Base-by-base conservation (phyloP, 2,113 vertebrate species). In the Rhynchomys soricoides region DNA sequence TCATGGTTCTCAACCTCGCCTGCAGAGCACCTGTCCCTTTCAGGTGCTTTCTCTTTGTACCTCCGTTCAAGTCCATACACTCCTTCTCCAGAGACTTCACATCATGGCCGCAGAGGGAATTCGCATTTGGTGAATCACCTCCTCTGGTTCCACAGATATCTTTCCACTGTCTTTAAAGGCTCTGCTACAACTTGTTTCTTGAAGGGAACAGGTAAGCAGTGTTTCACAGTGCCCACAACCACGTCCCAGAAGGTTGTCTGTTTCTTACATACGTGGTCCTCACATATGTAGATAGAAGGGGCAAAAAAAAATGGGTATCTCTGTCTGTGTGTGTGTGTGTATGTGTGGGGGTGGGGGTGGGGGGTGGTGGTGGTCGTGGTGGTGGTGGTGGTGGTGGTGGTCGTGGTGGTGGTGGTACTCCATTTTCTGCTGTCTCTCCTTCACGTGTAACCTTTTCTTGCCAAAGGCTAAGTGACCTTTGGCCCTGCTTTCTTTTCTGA, bases 251-350 rank as follows among this genome's bases (percentile, higher is more conserved):
- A 79, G 48, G 9, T 24, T 24, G 19, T n/a, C 31, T 57, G 12
- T n/a, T 78, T 50, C 48, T 19, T 52, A 73, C n/a, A n/a, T n/a
- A 62, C n/a, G 12, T 21, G 37, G 10, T 73, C 40, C n/a, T 73
- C 40, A 21, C 1, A 8, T 9, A 4, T 5, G 5, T 43, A 40
- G 24, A 86, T 48, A 90, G 64, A 34, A 34, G 87, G 62, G 21
- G 37, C 26, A 50, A 57, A 34, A 50, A 57, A 34, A 43, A 19
- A 5, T 70, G 4, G 43, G 0, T 34, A 0, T 45, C 22, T 0
- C 0, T 16, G 11, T 16, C 34, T 15, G 24, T 6, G 16, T 0
- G 2, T 7, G 0, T 6, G 48, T 37, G 66, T 68, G 66, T 16
- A 5, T 15, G 66, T 34, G 64, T 7, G 73, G 2, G n/a, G 2